These are phyloP conservation scores for Sisor rabdophorus DNA, from an alignment of 2,113 vertebrate genomes.

Conservation along the genomic window DNA sequence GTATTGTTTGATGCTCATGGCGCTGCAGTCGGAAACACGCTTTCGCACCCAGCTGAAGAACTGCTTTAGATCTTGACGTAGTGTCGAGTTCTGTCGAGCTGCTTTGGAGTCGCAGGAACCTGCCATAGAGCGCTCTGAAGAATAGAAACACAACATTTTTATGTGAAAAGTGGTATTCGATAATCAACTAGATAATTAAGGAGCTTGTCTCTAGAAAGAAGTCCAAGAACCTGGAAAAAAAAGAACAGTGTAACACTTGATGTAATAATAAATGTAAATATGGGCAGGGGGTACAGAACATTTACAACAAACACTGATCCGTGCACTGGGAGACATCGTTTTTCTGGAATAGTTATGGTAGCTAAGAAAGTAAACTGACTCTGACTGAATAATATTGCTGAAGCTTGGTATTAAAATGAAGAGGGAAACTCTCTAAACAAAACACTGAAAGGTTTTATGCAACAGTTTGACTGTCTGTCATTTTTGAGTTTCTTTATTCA, in stretches of 20 bases:
- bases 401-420: not conserved
- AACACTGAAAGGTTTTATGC: not conserved
- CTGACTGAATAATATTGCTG: not conserved
- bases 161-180: not conserved
- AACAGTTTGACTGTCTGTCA: not conserved
- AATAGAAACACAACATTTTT: not conserved
- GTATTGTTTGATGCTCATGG: slow-evolving; percentile 95
- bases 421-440: not conserved
- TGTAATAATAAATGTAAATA: too few species aligned
- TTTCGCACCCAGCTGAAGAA: slow-evolving; percentile 97
- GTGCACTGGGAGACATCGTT: not conserved
- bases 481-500: not conserved
- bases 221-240: too few species aligned
- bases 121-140: slow-evolving; percentile 70
- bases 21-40: slow-evolving; percentile 89
- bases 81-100: slow-evolving; percentile 87
- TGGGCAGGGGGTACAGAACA: not conserved
- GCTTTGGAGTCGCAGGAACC: slow-evolving; percentile 90
- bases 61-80: slow-evolving; percentile 93
- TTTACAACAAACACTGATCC: not conserved
- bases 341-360: not conserved
- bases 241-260: too few species aligned
- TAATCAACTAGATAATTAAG: too few species aligned
- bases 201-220: too few species aligned
- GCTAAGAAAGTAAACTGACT: not conserved